Base-by-base conservation (phyloP, 1,140 invertebrate species). In the Drosophila triauraria region DNA sequence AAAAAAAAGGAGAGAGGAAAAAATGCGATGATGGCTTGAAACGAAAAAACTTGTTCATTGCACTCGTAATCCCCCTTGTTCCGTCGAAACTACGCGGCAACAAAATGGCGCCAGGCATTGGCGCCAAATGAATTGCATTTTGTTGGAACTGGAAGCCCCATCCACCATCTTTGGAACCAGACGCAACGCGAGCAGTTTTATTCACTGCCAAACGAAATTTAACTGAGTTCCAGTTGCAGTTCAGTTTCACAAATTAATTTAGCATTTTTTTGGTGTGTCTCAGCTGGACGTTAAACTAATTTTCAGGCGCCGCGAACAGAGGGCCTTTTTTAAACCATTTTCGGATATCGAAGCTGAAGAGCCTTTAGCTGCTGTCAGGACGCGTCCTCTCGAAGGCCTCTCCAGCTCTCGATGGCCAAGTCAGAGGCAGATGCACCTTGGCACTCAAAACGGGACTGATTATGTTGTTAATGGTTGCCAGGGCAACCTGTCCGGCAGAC, bases 101-200 rank as follows among this genome's bases (percentile, higher is more conserved):
- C 80, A 82, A 75, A 67, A 61, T 75, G 75, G 64, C 72, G 83
- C 63, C 65, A 35, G 70, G 53, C 70, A 65, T 54, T 72, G 80
- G 80, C 80, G 85, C 84, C 84, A 88, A 88, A 88, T 88, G 84
- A 88, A 90, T 88, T 88, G 86, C 77, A 90, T 75, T 90, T 90
- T 62, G 61, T 67, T 74, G 44, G 20, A 42, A 35, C 35, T 5
- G 40, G 5, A 50, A 38, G n/a, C 30, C 15, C 46, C 17, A 12
- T 8, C 30, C n/a, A 13, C 13, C 27, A 35, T 12, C 62, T 17
- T 8, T 0, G 9, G 12, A 7, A 1, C 32, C 82, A 86, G 79
- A 86, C 79, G 83, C 84, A 83, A 78, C 61, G 80, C 77, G 74
- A 75, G 69, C 83, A 90, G 62, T 88, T 88, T 88, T 90, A 88